These are phyloP conservation scores for Charanyca ferruginea DNA, from an alignment of 2,888 invertebrate species.

Conservation along the genomic window DNA sequence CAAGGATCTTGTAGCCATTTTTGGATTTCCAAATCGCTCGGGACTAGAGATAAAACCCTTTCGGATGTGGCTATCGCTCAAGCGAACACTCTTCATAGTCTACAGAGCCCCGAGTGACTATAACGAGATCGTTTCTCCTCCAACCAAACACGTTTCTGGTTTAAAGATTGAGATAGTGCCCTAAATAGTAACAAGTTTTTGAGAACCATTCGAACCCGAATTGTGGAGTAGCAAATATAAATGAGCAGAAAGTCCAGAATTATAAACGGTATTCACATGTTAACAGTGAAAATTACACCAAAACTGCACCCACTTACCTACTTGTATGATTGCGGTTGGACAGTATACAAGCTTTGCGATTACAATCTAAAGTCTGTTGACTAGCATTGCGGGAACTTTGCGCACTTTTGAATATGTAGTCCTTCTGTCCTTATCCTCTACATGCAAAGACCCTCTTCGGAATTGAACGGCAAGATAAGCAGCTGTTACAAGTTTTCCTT, in stretches of 20 bases:
- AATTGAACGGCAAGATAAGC: slow-evolving; percentile 56
- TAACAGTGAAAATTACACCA: not conserved
- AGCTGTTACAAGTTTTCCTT: slow-evolving; percentile 60
- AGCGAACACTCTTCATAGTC: slow-evolving; percentile 5
- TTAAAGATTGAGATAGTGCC: slow-evolving; percentile 55
- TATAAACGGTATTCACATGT: not conserved
- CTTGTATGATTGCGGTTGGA: not conserved
- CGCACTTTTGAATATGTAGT: not conserved
- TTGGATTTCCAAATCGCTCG: slow-evolving; percentile 27
- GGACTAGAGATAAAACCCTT: slow-evolving; percentile 48
- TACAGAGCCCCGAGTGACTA: slow-evolving; percentile 23
- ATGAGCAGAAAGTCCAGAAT: slow-evolving; percentile 23
- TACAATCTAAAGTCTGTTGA: not conserved
- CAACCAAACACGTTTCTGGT: slow-evolving; percentile 36
- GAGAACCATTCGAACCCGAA: slow-evolving; percentile 28
- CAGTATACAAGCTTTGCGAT: not conserved
- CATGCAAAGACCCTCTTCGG: slow-evolving; percentile 37
- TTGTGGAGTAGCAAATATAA: not conserved
- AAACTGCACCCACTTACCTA: no score
- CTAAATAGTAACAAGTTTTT: slow-evolving; percentile 51
- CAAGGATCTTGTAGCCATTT: slow-evolving; percentile 17
- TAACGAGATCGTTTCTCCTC: slow-evolving; percentile 26
- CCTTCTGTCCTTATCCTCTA: slow-evolving; percentile 29
- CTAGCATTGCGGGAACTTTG: not conserved
- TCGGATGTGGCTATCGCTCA: slow-evolving; percentile 37